Evolutionary conservation across 2,888 invertebrate genomes (phyloP).

Genomic region (Cartodere bifasciata): DNA sequence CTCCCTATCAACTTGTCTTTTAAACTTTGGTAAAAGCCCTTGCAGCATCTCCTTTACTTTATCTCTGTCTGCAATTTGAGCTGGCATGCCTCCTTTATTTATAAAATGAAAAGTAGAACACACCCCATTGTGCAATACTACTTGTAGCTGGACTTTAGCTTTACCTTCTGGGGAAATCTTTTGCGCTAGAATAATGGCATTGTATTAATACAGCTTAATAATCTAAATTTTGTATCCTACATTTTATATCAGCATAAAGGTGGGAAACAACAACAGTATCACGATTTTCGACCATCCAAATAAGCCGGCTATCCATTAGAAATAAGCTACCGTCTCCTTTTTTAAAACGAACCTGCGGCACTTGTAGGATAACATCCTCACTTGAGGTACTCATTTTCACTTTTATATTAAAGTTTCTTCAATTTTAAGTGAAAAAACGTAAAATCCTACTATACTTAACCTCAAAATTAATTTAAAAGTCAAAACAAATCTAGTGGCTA

Average conservation of each 20-base stretch:
- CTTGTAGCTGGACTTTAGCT: slow-evolving; percentile 94
- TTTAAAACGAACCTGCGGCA: slow-evolving; percentile 85
- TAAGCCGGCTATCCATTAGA: slow-evolving; percentile 89
- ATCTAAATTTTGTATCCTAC: slow-evolving; percentile 42
- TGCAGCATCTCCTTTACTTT: slow-evolving; percentile 85
- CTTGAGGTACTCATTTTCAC: slow-evolving; percentile 77
- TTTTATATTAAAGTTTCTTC: no score
- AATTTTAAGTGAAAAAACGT: no score
- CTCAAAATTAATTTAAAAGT: no score
- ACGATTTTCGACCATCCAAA: slow-evolving; percentile 90
- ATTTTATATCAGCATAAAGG: slow-evolving; percentile 90
- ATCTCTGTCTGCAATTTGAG: slow-evolving; percentile 82
- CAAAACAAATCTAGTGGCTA: no score
- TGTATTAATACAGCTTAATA: neutral
- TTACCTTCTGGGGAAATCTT: slow-evolving; percentile 96
- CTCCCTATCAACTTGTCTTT: slow-evolving; percentile 55
- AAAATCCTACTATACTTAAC: no score
- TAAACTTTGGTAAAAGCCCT: slow-evolving; percentile 84
- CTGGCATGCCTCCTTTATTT: slow-evolving; percentile 68
- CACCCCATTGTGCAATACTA: slow-evolving; percentile 85
- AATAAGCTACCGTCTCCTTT: slow-evolving; percentile 93
- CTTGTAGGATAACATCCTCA: slow-evolving; percentile 89
- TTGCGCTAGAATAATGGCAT: slow-evolving; percentile 42
- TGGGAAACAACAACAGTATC: slow-evolving; percentile 89
- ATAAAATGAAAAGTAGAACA: slow-evolving; percentile 97